Evolutionary conservation across 2,888 invertebrate species (phyloP).

Genomic region (Agrotis puta): DNA sequence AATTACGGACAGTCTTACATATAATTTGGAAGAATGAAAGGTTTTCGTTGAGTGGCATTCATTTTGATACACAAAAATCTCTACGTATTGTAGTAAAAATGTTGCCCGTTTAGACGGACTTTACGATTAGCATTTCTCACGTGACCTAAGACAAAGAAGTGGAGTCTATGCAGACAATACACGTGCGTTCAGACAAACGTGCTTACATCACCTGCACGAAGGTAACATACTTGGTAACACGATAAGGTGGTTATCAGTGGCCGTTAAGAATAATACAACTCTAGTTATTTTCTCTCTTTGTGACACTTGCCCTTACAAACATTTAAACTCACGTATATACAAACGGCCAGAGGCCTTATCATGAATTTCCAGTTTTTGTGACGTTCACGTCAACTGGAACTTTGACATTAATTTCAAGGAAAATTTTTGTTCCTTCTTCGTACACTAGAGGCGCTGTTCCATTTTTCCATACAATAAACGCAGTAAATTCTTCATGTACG

Average conservation of each 20-base stretch:
- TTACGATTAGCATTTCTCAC: slow-evolving; percentile 32
- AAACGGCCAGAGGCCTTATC: too few relatives aligned
- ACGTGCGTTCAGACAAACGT: slow-evolving; percentile 35
- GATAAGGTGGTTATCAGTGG: slow-evolving; percentile 19
- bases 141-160: slow-evolving; percentile 45
- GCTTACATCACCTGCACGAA: slow-evolving; percentile 42
- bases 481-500: too few relatives aligned
- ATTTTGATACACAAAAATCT: too few relatives aligned
- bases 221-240: slow-evolving; percentile 38
- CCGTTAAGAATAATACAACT: not conserved
- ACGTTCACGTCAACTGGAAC: too few relatives aligned
- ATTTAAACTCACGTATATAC: too few relatives aligned
- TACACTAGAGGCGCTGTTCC: too few relatives aligned
- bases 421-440: too few relatives aligned
- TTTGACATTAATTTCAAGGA: too few relatives aligned
- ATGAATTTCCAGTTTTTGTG: too few relatives aligned
- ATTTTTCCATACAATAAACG: too few relatives aligned
- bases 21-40: not conserved
- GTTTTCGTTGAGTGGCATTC: not conserved
- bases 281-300: not conserved
- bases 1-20: not conserved
- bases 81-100: not conserved
- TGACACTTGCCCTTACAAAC: too few relatives aligned
- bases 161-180: slow-evolving; percentile 21
- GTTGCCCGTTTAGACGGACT: too few relatives aligned